Evolutionary conservation across 2,797 vertebrate species (phyloP), one percentile per base, ranked within the genome.

Genomic region (Micrastur ruficollis): DNA sequence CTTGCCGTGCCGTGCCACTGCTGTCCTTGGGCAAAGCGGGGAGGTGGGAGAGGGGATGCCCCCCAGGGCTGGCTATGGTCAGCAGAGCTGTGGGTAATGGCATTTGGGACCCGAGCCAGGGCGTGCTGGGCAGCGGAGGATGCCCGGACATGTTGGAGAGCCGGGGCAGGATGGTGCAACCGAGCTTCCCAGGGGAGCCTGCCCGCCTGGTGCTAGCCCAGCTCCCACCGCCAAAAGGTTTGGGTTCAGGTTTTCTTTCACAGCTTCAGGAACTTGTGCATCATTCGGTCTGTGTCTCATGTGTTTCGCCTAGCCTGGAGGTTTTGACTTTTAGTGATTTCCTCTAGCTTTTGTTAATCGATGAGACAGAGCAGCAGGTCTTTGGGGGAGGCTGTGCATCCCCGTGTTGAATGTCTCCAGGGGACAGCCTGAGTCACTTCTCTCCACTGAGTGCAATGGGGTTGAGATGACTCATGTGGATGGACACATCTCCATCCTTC

Each of bases 131-230:
- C 27, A 75, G 63, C 1, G 1, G n/a, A 25, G 66, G 42, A 12
- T 63, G 42, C 29, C 31, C 1, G 4, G 44, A 13, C 6, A 0
- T 0, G 2, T 2, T 32, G 59, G 73, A n/a, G 58, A 46, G 22
- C 34, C 1, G 1, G 59, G 38, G 36, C 42, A 44, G 59, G 67
- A 47, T 0, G 6, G 23, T 16, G 4, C 0, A 5, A 16, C 27
- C 1, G 4, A 36, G 32, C 34, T 62, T 46, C 71, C 46, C 42
- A 11, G 58, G 42, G 38, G 6, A 89, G n/a, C 65, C 40, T 0
- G 0, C 16, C 31, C 5, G 1, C 4, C 38, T 32, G 34, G 65
- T 79, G 44, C 17, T 13, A 52, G 52, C 38, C 17, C 62, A 13
- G 26, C 29, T 81, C 56, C 50, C 66, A 21, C 12, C 2, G 0